phyloP scores from a whole-genome alignment of 30 jellyfish, hydroid and myxozoan species.

The Chrysaora quinquecirrha region DNA sequence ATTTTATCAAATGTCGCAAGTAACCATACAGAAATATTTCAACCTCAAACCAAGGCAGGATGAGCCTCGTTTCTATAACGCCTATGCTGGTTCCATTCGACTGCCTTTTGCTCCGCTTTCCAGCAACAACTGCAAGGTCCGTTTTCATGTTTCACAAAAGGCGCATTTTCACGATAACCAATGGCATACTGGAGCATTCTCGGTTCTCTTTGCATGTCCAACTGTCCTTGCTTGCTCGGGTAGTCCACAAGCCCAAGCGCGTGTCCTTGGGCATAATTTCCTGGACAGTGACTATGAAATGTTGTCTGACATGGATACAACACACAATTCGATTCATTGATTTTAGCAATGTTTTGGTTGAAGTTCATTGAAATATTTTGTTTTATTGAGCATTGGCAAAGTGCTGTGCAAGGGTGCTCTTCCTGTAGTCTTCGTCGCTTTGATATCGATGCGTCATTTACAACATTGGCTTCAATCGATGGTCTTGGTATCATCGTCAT shows the following conservation, averaged over 20 bases:
- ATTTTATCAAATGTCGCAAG: too few relatives aligned
- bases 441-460: conserved; percentile 5
- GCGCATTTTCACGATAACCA: too few relatives aligned
- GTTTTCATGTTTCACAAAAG: background rate
- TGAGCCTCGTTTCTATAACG: background rate
- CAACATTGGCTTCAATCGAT: conserved; percentile 2
- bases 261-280: background rate
- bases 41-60: too few relatives aligned
- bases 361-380: background rate
- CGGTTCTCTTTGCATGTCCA: background rate
- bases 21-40: too few relatives aligned
- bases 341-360: background rate
- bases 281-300: background rate
- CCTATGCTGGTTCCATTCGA: background rate
- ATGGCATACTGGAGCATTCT: background rate
- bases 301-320: background rate
- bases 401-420: conserved; percentile 16
- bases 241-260: background rate
- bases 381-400: conserved; percentile 17
- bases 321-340: background rate
- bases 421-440: conserved; percentile 9
- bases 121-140: background rate
- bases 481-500: conserved; percentile 36
- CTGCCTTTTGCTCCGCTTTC: background rate
- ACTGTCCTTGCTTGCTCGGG: background rate